Base-by-base conservation (phyloP, 2,888 invertebrate genomes). In the Pollenia angustigena region DNA sequence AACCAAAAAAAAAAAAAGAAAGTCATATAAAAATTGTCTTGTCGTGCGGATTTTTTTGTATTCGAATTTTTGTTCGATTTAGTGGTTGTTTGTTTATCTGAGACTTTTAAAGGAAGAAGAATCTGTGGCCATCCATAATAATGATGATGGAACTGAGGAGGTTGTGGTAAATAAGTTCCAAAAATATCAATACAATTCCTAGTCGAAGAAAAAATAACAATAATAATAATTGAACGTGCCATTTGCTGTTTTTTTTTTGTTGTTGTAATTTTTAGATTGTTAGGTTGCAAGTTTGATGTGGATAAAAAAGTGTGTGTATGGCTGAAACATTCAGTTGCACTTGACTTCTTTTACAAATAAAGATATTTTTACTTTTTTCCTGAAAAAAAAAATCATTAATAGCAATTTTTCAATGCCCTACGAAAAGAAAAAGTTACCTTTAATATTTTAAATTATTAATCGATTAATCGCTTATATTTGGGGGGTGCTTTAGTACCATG, bases 331-430 rank as follows among this genome's bases (percentile, higher is more conserved):
- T 42, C 52, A 71, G 40, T 44, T 85, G 80, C 85, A 75, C 85
- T 85, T 85, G 85, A 71, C 81, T 81, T 56, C 58, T 81, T 76
- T 80, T 50, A 6, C 23, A 42, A 42, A 56, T 66, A 16, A 75
- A 75, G 18, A n/a, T 75, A 44, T 75, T 76, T 81, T 71, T 58
- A 52, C 46, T 75, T 69, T 81, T 81, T 76, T 52, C 52, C 32
- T 10, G 16, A 40, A n/a, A 40, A 16, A 69, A 1, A 40, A 12
- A 68, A 10, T 16, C n/a, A n/a, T n/a, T n/a, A n/a, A n/a, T n/a
- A n/a, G n/a, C n/a, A n/a, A 2, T 4, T 16, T 3, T 58, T 58
- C 11, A 14, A 58, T 14, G 58, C 8, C 23, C 32, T 32, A 12
- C 14, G 0, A 14, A 58, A 32, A 42, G 32, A 32, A 32, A 32